Conservation (phyloP, 2,888 invertebrate species). For the Dichetophora obliterata region DNA sequence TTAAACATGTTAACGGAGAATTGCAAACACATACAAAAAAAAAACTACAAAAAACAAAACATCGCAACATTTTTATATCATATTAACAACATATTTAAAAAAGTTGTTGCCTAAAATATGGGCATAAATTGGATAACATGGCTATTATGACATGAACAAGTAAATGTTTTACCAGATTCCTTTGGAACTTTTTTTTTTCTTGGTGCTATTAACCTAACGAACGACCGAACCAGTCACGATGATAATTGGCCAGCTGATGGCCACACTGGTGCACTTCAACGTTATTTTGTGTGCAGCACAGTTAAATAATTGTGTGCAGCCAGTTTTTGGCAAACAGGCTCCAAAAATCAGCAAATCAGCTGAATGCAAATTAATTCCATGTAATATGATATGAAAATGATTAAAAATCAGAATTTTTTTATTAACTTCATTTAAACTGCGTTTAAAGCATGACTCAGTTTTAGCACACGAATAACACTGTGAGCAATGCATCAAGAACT, state of each 20-base stretch:
- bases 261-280: neutral
- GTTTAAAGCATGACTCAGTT: constrained; percentile 25
- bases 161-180: constrained; percentile 6
- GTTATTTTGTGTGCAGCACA: neutral
- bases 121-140: constrained; percentile 22
- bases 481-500: neutral
- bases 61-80: neutral
- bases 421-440: constrained; percentile 5
- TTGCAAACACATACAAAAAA: neutral
- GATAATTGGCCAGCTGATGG: constrained; percentile 25
- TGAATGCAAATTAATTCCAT: constrained; percentile 13
- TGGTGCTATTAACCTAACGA: neutral
- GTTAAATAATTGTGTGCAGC: too few species aligned
- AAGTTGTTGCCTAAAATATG: constrained; percentile 4
- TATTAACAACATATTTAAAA: neutral
- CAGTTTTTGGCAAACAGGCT: constrained; percentile 3
- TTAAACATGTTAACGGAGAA: neutral
- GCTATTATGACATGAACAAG: constrained; percentile 15
- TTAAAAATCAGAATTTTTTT: constrained; percentile 3
- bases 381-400: constrained; percentile 16
- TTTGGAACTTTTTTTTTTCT: neutral
- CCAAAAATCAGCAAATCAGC: neutral
- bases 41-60: neutral
- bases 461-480: neutral
- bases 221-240: neutral